These are phyloP conservation scores for Eonycteris spelaea DNA, from an alignment of 2,113 vertebrate species.

Conservation along the genomic window DNA sequence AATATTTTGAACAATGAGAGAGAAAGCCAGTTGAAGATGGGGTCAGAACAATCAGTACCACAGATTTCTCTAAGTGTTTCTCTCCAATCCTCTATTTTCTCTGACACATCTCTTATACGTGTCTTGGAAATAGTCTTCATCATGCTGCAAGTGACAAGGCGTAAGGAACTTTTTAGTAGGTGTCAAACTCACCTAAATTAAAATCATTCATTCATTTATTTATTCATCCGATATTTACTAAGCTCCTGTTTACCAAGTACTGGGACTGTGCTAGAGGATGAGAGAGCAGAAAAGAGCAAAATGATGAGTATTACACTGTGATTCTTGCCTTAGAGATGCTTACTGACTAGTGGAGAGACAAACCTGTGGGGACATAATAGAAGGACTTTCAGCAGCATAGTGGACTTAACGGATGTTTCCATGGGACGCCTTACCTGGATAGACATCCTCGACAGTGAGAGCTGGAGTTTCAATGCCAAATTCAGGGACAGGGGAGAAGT, in stretches of 20 bases:
- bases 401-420: not conserved
- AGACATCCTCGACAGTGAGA: not conserved
- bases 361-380: not conserved
- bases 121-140: not conserved
- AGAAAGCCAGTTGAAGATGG: slow-evolving; percentile 36
- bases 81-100: not conserved
- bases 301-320: too few relatives aligned
- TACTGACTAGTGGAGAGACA: not conserved
- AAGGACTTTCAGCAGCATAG: not conserved
- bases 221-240: not conserved
- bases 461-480: not conserved
- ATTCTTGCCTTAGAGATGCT: not conserved
- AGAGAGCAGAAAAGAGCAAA: not conserved
- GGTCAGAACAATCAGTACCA: slow-evolving; percentile 33
- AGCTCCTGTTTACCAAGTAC: not conserved
- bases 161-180: not conserved
- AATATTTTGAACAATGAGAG: slow-evolving; percentile 52
- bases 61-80: slow-evolving; percentile 12
- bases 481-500: not conserved
- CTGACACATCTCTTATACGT: not conserved
- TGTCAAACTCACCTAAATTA: slow-evolving; percentile 4
- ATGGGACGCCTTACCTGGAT: not conserved
- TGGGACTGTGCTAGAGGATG: not conserved
- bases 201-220: not conserved
- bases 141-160: not conserved